These are phyloP conservation scores for Platanista minor DNA, from an alignment of 2,113 vertebrate species.

Conservation along the genomic window DNA sequence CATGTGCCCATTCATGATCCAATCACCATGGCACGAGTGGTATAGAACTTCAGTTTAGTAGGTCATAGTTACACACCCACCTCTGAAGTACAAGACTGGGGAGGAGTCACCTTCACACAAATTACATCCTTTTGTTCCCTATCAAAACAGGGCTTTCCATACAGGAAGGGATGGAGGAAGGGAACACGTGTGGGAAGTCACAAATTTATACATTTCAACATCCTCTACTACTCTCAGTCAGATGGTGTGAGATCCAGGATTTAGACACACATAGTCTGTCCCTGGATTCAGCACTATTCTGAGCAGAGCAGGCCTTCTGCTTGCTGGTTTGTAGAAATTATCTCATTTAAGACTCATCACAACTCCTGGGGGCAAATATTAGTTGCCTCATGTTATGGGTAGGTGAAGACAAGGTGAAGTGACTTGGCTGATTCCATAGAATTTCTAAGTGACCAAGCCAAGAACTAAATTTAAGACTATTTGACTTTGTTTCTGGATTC, in stretches of 20 bases:
- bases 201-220: neutral
- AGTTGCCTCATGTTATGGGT: neutral
- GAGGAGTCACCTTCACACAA: neutral
- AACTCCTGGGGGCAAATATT: neutral
- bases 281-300: neutral
- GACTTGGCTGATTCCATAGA: neutral
- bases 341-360: neutral
- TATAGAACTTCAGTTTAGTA: neutral
- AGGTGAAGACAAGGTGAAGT: neutral
- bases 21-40: neutral
- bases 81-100: neutral
- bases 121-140: neutral
- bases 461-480: neutral
- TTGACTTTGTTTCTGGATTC: neutral
- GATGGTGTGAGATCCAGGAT: neutral
- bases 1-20: neutral
- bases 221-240: neutral
- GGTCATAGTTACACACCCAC: neutral
- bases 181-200: neutral
- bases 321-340: neutral
- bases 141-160: neutral
- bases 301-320: neutral
- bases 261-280: neutral
- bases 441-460: neutral
- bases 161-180: neutral